Conservation (phyloP, 2,888 invertebrate species). For the Linnaemya tessellans region DNA sequence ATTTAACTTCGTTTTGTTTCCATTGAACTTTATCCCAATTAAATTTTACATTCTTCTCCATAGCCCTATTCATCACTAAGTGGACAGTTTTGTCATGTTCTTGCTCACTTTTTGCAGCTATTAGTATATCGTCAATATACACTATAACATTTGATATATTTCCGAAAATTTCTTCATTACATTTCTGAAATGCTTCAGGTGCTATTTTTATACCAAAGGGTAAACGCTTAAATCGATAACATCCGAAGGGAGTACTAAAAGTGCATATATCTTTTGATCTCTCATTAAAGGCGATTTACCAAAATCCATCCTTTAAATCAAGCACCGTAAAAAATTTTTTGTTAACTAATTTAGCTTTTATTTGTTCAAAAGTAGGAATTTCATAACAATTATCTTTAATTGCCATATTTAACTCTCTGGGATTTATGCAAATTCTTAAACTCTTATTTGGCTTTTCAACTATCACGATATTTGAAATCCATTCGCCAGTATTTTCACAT, state of each 20-base stretch:
- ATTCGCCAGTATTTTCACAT: conserved; percentile 6
- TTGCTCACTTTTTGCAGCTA: conserved; percentile 11
- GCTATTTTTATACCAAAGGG: conserved; percentile 64
- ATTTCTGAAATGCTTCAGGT: conserved; percentile 59
- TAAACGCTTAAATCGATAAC: conserved; percentile 10
- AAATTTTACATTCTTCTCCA: conserved; percentile 18
- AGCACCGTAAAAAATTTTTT: conserved; percentile 72
- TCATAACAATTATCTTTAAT: conserved; percentile 54
- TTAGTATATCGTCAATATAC: conserved; percentile 50
- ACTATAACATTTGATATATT: conserved; percentile 25
- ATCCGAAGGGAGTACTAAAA: conserved; percentile 52
- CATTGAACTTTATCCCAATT: conserved; percentile 16
- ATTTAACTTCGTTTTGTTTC: conserved; percentile 27
- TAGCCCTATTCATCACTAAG: not conserved
- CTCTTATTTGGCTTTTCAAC: conserved; percentile 60
- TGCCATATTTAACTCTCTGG: conserved; percentile 51
- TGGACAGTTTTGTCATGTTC: conserved; percentile 1
- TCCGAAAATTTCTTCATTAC: conserved; percentile 56
- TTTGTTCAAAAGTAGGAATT: conserved; percentile 68
- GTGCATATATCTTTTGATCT: conserved; percentile 46
- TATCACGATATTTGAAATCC: conserved; percentile 51
- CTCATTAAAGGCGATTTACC: conserved; percentile 54
- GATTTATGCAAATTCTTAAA: conserved; percentile 65
- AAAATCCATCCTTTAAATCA: conserved; percentile 69
- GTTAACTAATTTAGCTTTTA: conserved; percentile 55